These are phyloP conservation scores for Aporophyla nigra DNA, from an alignment of 2,888 invertebrate species.

Conservation along the genomic window DNA sequence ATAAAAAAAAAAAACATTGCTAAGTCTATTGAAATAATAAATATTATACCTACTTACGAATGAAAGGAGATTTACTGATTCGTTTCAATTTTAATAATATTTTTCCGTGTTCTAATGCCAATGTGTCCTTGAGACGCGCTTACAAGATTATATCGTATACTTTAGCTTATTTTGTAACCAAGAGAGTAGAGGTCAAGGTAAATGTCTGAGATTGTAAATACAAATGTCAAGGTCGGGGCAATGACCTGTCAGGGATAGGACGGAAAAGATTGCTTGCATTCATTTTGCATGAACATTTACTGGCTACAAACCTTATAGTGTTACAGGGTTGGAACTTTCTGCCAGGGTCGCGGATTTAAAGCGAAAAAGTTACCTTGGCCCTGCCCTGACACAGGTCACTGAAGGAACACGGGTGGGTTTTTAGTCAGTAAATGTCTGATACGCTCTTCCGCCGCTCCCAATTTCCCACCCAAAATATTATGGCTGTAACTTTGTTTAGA, in stretches of 20 bases:
- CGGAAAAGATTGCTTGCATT: not conserved
- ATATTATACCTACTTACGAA: not conserved
- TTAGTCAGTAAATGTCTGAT: no score
- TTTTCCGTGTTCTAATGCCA: not conserved
- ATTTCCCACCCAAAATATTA: no score
- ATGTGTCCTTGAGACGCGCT: constrained; percentile 23
- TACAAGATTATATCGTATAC: constrained; percentile 11
- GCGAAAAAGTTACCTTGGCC: no score
- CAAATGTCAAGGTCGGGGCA: constrained; percentile 5
- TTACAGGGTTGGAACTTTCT: no score
- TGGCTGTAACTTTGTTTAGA: no score
- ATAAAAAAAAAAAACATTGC: not conserved
- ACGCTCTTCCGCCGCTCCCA: no score
- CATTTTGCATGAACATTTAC: not conserved
- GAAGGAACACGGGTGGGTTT: no score
- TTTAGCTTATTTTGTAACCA: constrained; percentile 1
- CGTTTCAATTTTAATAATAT: constrained; percentile 5
- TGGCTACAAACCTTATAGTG: no score
- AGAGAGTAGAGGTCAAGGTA: constrained; percentile 17
- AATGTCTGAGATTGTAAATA: not conserved
- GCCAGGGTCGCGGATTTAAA: no score
- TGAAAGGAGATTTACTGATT: not conserved
- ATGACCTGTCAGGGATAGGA: not conserved
- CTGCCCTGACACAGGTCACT: no score
- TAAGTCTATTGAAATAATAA: not conserved